phyloP scores from a whole-genome alignment of 2,113 vertebrate species.

The Heterotis niloticus region DNA sequence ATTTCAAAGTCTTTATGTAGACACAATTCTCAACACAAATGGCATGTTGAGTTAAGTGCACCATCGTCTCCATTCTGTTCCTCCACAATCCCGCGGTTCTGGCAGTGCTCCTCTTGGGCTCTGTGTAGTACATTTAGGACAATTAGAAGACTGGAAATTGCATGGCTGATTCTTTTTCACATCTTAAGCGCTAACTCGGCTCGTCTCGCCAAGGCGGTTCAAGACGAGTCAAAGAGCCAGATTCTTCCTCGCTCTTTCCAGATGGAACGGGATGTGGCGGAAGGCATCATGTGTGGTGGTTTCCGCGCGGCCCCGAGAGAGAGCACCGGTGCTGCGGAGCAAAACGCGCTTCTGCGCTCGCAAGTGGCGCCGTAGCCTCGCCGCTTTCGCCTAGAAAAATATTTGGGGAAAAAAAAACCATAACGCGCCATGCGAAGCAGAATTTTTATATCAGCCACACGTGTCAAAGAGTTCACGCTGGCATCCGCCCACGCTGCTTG shows the following conservation, averaged over 20 bases:
- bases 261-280: not conserved
- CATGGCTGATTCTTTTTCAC: not conserved
- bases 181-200: not conserved
- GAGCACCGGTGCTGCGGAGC: not conserved
- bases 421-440: too few relatives aligned
- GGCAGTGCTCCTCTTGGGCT: too few relatives aligned
- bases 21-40: too few relatives aligned
- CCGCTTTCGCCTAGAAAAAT: not conserved
- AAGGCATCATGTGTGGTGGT: slow-evolving; percentile 14
- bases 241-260: not conserved
- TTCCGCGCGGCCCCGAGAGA: not conserved
- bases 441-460: too few relatives aligned
- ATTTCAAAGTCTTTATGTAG: too few relatives aligned
- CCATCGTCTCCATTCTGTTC: too few relatives aligned
- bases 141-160: too few relatives aligned
- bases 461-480: not conserved
- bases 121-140: too few relatives aligned
- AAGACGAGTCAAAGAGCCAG: not conserved
- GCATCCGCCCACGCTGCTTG: not conserved
- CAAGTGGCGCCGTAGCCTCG: not conserved
- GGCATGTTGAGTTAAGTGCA: too few relatives aligned
- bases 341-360: not conserved
- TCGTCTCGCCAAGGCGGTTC: not conserved
- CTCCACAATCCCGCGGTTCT: too few relatives aligned
- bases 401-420: too few relatives aligned